Evolutionary conservation across 2,113 vertebrate species (phyloP), one percentile per base, ranked within the genome.

Genomic region (Edolisoma coerulescens): DNA sequence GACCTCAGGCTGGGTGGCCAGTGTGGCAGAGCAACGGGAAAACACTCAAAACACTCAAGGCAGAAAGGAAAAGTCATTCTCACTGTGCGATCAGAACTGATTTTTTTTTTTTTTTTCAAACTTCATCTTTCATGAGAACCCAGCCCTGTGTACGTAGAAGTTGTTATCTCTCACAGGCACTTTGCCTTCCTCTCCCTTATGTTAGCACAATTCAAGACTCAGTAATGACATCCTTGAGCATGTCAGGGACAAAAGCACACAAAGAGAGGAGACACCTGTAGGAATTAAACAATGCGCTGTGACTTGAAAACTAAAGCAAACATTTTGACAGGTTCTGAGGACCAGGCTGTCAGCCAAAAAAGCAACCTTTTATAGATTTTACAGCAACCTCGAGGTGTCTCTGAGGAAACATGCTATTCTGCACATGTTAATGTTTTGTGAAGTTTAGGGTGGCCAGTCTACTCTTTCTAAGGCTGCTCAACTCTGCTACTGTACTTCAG

Each of bases 221-320:
- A 37, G 49, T 33, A 87, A 77, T 7, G 0, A 16, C 37, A 77
- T 56, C 71, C 64, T 94, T 70, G 16, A 77, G 28, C 11, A 28
- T 1, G 2, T 13, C 35, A 59, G 32, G 10, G 45, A 50, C 42
- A 87, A 76, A 84, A 74, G 17, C 56, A 57, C 49, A 93, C 61
- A 85, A 89, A 79, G 32, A 63, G 33, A 88, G 92, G 87, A 92
- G 68, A 68, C 60, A 88, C 53, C 42, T 81, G 79, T 60, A 67
- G 56, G 41, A 91, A 81, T 6, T 7, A 24, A 83, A 61, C 63
- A 59, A 86, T 77, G 50, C 4, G 4, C 6, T 57, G 60, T 35
- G 56, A 41, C 20, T 63, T 2, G 0, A 61, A 82, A 79, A 32
- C 18, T 42, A 92, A 81, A 93, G 9, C 42, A 88, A 83, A 84